A percentile compares a stretch with the other conserved stretches of the same genome.
Conservation (phyloP, 2,797 vertebrate species). For the Chrysocyon brachyurus region DNA sequence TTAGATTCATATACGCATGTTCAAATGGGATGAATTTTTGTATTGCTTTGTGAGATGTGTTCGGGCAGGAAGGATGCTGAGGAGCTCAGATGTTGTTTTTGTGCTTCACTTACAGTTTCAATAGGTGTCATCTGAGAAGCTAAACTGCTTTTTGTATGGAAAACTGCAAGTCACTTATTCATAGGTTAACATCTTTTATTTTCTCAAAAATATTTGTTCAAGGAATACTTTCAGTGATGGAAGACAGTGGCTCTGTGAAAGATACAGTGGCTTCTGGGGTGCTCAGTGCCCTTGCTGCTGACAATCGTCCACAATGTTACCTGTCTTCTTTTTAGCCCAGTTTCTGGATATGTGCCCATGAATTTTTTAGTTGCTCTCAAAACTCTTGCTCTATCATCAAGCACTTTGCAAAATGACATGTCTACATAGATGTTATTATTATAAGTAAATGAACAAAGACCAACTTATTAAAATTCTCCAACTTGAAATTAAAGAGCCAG, state of each 20-base stretch:
- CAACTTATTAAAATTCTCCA: neutral
- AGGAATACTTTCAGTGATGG: neutral
- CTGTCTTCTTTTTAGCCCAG: neutral
- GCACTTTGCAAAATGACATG: neutral
- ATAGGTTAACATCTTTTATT: neutral
- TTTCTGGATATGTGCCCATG: neutral
- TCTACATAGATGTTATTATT: neutral
- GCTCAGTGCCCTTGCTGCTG: neutral
- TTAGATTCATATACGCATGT: neutral
- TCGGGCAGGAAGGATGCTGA: neutral
- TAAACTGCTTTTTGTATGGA: neutral
- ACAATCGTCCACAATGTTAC: neutral
- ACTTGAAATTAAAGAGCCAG: neutral
- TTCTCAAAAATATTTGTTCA: constrained; percentile 29
- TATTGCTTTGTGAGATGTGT: neutral
- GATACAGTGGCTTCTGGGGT: neutral
- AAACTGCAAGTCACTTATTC: neutral
- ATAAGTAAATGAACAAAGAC: neutral
- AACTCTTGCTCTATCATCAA: neutral
- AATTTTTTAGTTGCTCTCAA: neutral
- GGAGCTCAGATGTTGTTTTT: neutral
- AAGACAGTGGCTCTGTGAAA: neutral
- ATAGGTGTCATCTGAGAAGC: neutral
- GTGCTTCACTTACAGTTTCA: neutral
- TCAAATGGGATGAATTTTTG: neutral